These are phyloP conservation scores for Sphenodon punctatus DNA, from an alignment of 2,797 vertebrate species.

Conservation along the genomic window DNA sequence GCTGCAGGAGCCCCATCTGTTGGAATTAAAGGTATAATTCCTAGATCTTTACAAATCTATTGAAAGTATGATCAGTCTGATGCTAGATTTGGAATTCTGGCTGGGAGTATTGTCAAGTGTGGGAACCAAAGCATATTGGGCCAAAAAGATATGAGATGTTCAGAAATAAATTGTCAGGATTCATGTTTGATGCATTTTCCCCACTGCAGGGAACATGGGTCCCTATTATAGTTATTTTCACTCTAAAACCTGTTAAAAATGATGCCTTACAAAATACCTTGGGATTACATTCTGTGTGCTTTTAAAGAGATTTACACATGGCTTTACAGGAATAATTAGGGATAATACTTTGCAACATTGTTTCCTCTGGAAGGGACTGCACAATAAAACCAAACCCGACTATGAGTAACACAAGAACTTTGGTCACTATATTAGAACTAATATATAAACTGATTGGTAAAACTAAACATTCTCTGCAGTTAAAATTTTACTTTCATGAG, in stretches of 20 bases:
- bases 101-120: background rate
- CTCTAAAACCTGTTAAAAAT: too few relatives aligned
- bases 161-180: too few relatives aligned
- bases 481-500: background rate
- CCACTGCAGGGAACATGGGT: background rate
- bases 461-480: background rate
- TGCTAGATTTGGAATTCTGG: background rate
- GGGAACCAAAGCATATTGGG: background rate
- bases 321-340: background rate
- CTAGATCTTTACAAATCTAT: background rate
- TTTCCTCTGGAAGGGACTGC: background rate
- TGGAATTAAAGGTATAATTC: conserved; percentile 89
- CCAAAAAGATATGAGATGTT: too few relatives aligned
- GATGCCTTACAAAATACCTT: background rate
- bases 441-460: background rate
- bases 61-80: background rate
- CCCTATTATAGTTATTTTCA: too few relatives aligned
- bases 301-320: background rate
- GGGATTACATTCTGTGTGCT: background rate
- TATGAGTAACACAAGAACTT: background rate
- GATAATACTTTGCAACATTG: background rate
- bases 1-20: conserved; percentile 97
- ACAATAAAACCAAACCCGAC: background rate
- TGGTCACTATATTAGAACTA: background rate
- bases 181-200: too few relatives aligned